A percentile compares a stretch with the other conserved stretches of the same genome.
These are phyloP conservation scores for Drosophila gaucha DNA, from an alignment of 2,888 invertebrate species.

Conservation along the genomic window DNA sequence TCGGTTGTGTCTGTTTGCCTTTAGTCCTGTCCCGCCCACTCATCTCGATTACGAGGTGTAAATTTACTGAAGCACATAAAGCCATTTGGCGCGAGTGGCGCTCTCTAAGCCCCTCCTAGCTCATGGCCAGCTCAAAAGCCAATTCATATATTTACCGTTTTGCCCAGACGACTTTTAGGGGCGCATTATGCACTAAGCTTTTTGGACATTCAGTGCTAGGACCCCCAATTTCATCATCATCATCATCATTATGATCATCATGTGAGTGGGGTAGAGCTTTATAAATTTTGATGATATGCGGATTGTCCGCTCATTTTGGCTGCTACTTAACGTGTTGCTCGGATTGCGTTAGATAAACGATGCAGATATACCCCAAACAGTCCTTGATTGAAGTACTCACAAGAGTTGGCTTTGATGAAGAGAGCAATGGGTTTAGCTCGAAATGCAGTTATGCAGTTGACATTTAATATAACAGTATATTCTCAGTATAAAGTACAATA, in stretches of 20 bases:
- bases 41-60: conserved; percentile 80
- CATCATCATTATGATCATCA: conserved; percentile 4
- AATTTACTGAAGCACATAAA: conserved; percentile 80
- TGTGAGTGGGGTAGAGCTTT: conserved; percentile 42
- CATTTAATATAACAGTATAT: no score
- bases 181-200: conserved; percentile 55
- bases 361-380: conserved; percentile 4
- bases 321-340: conserved; percentile 35
- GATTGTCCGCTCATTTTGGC: conserved; percentile 32
- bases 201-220: conserved; percentile 37
- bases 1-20: background rate
- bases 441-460: background rate
- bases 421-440: background rate
- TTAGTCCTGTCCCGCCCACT: conserved; percentile 43
- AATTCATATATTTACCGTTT: conserved; percentile 77
- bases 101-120: conserved; percentile 57
- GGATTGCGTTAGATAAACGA: conserved; percentile 13
- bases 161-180: conserved; percentile 59
- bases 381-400: conserved; percentile 11
- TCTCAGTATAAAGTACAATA: background rate
- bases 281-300: conserved; percentile 68
- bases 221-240: conserved; percentile 4
- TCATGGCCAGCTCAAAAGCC: conserved; percentile 67
- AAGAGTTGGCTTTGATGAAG: conserved; percentile 5
- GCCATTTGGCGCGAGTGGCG: conserved; percentile 65